Evolutionary conservation across 2,797 vertebrate genomes (phyloP).

Genomic region (Chaunax sp.): DNA sequence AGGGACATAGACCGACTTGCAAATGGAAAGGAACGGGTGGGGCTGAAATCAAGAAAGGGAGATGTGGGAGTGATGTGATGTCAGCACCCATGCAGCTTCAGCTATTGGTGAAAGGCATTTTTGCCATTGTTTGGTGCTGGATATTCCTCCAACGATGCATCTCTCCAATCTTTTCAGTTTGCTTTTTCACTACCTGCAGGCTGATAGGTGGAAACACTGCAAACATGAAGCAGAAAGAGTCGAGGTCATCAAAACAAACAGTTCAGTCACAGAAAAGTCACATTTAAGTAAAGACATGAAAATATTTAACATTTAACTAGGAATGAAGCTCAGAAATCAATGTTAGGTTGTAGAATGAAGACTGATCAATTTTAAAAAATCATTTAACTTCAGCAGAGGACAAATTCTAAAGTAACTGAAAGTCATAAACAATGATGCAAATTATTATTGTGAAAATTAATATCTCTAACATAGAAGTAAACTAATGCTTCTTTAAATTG

Average conservation of each 20-base stretch:
- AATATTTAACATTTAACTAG: conserved; percentile 22
- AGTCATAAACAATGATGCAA: too few species aligned
- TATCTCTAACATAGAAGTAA: too few species aligned
- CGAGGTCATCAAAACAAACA: conserved; percentile 6
- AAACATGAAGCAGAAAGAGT: neutral
- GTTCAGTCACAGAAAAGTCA: conserved; percentile 21
- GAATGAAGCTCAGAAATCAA: conserved; percentile 3
- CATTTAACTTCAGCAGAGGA: too few species aligned
- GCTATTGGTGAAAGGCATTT: conserved; percentile 67
- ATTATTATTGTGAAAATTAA: too few species aligned
- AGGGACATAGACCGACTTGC: conserved; percentile 79
- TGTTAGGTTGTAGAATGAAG: conserved; percentile 1
- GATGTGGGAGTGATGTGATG: conserved; percentile 82
- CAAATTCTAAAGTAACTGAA: too few species aligned
- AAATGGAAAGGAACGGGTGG: conserved; percentile 79
- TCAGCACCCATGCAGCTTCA: conserved; percentile 73
- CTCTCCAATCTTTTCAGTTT: conserved; percentile 48
- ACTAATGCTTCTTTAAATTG: too few species aligned
- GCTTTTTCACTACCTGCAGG: conserved; percentile 41
- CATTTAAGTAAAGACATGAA: conserved; percentile 3
- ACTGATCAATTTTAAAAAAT: too few species aligned
- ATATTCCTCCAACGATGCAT: conserved; percentile 43
- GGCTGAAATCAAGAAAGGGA: conserved; percentile 72
- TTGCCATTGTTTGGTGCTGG: conserved; percentile 51
- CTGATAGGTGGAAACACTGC: conserved; percentile 27